Conservation (phyloP, 2,888 invertebrate species). For the Trichopria drosophilae region DNA sequence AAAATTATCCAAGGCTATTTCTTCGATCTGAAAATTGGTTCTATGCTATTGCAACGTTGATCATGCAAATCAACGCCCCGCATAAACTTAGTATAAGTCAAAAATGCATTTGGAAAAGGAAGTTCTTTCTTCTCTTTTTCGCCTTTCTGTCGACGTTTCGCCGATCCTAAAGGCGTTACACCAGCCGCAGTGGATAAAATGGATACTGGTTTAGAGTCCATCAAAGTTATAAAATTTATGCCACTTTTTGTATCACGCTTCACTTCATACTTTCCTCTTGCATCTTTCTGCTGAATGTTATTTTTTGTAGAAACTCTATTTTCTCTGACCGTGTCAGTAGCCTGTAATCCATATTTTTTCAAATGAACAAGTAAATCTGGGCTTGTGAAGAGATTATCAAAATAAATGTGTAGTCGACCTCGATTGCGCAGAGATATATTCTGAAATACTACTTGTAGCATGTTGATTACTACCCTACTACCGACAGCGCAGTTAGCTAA, state of each 20-base stretch:
- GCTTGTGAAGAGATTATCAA: slow-evolving; percentile 13
- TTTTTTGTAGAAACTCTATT: too few species aligned
- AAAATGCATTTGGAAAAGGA: not conserved
- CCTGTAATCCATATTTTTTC: slow-evolving; percentile 2
- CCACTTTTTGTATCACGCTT: slow-evolving; percentile 14
- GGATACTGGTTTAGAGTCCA: slow-evolving; percentile 13
- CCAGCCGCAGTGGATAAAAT: slow-evolving; percentile 11
- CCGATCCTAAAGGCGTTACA: slow-evolving; percentile 9
- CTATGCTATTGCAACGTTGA: too few species aligned
- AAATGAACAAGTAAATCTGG: slow-evolving; percentile 10
- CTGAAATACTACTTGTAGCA: not conserved
- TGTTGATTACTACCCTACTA: too few species aligned
- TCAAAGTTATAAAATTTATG: too few species aligned
- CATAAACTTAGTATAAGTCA: too few species aligned
- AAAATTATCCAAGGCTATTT: too few species aligned
- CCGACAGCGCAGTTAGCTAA: slow-evolving; percentile 5
- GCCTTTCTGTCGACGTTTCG: slow-evolving; percentile 1
- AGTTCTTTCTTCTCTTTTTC: slow-evolving; percentile 1
- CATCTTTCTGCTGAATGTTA: slow-evolving; percentile 3
- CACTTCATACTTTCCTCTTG: slow-evolving; percentile 5
- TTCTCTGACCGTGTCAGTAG: not conserved
- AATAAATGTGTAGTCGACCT: slow-evolving; percentile 4
- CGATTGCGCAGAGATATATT: not conserved
- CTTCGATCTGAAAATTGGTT: too few species aligned
- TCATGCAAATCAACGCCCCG: too few species aligned